phyloP scores from a whole-genome alignment of 2,888 invertebrate genomes.

The Theretra japonica region DNA sequence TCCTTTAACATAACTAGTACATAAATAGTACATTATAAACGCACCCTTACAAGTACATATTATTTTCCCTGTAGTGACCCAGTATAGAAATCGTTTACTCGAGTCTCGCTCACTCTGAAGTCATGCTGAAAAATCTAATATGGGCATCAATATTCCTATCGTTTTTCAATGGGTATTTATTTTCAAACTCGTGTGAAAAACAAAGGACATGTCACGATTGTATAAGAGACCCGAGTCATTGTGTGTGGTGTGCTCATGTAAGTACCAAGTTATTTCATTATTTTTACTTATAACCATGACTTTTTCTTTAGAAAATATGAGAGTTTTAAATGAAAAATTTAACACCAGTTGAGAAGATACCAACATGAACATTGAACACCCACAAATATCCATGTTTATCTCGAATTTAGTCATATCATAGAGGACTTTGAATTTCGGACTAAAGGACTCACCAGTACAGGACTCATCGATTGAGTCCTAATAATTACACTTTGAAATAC shows the following conservation, averaged over 20 bases:
- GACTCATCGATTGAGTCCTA: too few species aligned
- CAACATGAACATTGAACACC: too few species aligned
- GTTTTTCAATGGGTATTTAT: background rate
- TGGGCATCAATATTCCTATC: background rate
- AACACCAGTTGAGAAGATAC: too few species aligned
- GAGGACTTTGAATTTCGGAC: too few species aligned
- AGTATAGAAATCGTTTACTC: background rate
- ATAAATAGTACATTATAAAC: background rate
- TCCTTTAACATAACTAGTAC: too few species aligned
- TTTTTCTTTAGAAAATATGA: background rate
- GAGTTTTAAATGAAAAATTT: too few species aligned
- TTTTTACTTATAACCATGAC: conserved; percentile 30
- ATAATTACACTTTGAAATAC: too few species aligned
- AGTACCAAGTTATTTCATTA: conserved; percentile 33
- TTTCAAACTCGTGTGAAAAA: conserved; percentile 47
- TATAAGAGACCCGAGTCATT: conserved; percentile 56
- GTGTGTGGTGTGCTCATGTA: conserved; percentile 69
- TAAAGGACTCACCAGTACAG: too few species aligned
- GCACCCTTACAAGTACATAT: background rate
- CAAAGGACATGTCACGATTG: conserved; percentile 62
- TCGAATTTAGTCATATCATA: too few species aligned
- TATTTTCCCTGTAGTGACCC: background rate
- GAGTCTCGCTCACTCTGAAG: too few species aligned
- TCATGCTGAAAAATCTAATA: conserved; percentile 12
- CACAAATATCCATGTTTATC: too few species aligned